These are phyloP conservation scores for Salvator merianae DNA, from an alignment of 2,113 vertebrate genomes.

Conservation along the genomic window DNA sequence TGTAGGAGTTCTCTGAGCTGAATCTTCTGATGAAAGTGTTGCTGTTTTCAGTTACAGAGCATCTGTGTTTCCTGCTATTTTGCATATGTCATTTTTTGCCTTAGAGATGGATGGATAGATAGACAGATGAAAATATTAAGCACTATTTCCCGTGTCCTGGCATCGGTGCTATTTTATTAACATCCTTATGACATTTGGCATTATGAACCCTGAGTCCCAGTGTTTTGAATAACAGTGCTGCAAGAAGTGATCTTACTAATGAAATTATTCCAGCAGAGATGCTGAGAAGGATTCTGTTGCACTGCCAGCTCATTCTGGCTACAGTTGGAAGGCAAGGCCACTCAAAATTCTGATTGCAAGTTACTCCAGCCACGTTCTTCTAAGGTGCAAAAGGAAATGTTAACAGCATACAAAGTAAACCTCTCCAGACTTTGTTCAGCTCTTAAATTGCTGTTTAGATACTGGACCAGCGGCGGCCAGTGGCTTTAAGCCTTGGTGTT, in stretches of 20 bases:
- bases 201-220: not conserved
- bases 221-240: constrained; percentile 4
- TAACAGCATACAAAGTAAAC: not conserved
- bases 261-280: constrained; percentile 6
- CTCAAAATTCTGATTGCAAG: not conserved
- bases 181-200: not conserved
- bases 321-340: not conserved
- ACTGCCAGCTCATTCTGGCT: not conserved
- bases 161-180: constrained; percentile 18
- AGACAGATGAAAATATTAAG: not conserved
- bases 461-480: too few relatives aligned
- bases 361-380: not conserved
- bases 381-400: not conserved
- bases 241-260: constrained; percentile 2
- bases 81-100: not conserved
- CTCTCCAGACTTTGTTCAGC: not conserved
- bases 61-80: not conserved
- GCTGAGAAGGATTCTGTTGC: constrained; percentile 9
- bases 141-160: constrained; percentile 9
- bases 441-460: not conserved
- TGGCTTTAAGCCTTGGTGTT: too few relatives aligned
- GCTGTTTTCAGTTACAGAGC: not conserved
- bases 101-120: too few relatives aligned
- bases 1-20: too few relatives aligned
- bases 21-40: too few relatives aligned